Base-by-base conservation (phyloP, 2,888 invertebrate genomes). In the Geotrupes spiniger region DNA sequence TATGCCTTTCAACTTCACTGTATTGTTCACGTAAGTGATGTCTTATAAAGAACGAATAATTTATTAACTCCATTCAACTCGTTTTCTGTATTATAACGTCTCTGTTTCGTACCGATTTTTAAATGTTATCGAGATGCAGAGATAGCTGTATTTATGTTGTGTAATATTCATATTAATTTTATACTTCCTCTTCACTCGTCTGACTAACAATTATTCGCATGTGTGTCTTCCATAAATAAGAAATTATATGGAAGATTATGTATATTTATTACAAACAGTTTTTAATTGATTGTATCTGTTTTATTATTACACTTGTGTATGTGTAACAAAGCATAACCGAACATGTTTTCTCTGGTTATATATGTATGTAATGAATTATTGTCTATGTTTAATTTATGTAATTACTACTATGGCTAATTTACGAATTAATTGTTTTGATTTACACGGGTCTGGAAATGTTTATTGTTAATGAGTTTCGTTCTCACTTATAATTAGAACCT, bases 11-110 rank as follows among this genome's bases (percentile, higher is more conserved):
- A 53, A 44, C 49, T 48, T 54, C 50, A 52, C 49, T 49, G 56
- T 52, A 57, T 57, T 54, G 56, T 57, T 54, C 51, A 36, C 41
- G 50, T 50, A 46, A 55, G 48, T 55, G 50, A 52, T 55, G 46
- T 44, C 50, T 55, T 52, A 50, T 46, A 38, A 46, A 45, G 43
- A 29, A 43, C 52, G 46, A 47, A 50, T 55, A 51, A 52, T 51
- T 55, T 51, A 40, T 48, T 28, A 37, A 43, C 42, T 28, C 48
- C 31, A 15, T 33, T 33, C 33, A 33, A n/a, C 14, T 33, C 33
- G 33, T 14, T 33, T 33, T 33, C 33, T 33, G 33, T 33, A 33
- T 33, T 33, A 33, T 12, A 33, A 33, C 33, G 33, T 33, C 33
- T 33, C 33, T 33, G 33, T 11, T 21, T 33, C 33, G 33, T 33